Evolutionary conservation across 2,797 vertebrate genomes (phyloP).

Genomic region (Sebastes variabilis): DNA sequence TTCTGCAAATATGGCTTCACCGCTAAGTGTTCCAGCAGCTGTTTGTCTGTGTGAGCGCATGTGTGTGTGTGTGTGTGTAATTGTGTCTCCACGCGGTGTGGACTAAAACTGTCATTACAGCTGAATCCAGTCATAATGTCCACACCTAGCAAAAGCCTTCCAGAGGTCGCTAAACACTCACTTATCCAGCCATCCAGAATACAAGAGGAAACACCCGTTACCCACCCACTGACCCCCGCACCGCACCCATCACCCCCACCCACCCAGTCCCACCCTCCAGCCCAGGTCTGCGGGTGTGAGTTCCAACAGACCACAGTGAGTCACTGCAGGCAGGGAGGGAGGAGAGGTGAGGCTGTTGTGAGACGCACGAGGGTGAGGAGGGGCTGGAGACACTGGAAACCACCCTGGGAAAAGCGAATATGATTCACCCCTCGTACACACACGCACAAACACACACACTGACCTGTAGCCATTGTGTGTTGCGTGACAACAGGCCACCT

Average conservation of each 20-base stretch:
- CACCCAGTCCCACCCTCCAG: constrained; percentile 15
- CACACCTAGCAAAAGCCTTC: constrained; percentile 68
- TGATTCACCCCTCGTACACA: constrained; percentile 18
- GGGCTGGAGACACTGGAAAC: constrained; percentile 46
- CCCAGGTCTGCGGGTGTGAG: constrained; percentile 46
- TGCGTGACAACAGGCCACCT: constrained; percentile 57
- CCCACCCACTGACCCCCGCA: constrained; percentile 52
- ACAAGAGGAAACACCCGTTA: constrained; percentile 61
- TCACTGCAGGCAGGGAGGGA: constrained; percentile 48
- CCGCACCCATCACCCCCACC: constrained; percentile 18
- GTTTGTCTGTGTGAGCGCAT: neutral
- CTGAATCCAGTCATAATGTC: constrained; percentile 61
- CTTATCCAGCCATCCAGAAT: constrained; percentile 45
- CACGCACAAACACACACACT: constrained; percentile 8
- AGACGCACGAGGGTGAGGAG: constrained; percentile 29
- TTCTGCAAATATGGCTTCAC: constrained; percentile 67
- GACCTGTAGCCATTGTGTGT: constrained; percentile 30
- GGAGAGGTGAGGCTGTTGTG: constrained; percentile 34
- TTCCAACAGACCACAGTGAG: constrained; percentile 47
- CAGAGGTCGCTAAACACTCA: constrained; percentile 56
- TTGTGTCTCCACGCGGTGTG: constrained; percentile 4
- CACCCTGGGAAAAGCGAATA: constrained; percentile 49
- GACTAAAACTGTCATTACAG: constrained; percentile 59
- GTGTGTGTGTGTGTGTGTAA: constrained; percentile 9
- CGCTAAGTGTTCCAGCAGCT: constrained; percentile 64